Evolutionary conservation across 2,888 invertebrate genomes (phyloP).

Genomic region (Noctuana brunneofusca): DNA sequence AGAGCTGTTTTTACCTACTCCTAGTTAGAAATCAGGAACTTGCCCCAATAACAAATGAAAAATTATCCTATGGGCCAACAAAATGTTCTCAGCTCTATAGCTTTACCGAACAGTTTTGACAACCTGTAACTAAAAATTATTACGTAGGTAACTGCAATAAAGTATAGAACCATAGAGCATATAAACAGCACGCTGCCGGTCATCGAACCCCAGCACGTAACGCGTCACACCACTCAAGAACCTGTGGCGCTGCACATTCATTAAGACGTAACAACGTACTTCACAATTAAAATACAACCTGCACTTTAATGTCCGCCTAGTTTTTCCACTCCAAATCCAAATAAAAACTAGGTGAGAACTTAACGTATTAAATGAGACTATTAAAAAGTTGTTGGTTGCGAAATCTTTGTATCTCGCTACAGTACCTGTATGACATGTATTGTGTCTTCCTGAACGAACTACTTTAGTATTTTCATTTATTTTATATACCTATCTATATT

Average conservation of each 20-base stretch:
- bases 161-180: neutral
- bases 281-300: constrained; percentile 25
- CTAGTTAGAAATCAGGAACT: too few relatives aligned
- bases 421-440: too few relatives aligned
- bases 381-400: neutral
- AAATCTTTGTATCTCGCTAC: neutral
- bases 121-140: constrained; percentile 2
- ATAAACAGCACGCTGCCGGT: constrained; percentile 58
- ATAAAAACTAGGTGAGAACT: constrained; percentile 7
- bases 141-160: constrained; percentile 12
- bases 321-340: constrained; percentile 29
- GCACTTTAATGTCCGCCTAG: constrained; percentile 19
- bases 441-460: too few relatives aligned
- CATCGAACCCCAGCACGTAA: constrained; percentile 61
- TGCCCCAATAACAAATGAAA: too few relatives aligned
- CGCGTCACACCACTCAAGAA: constrained; percentile 41
- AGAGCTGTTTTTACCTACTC: too few relatives aligned
- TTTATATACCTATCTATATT: too few relatives aligned
- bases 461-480: too few relatives aligned
- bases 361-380: neutral
- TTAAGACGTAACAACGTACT: constrained; percentile 31
- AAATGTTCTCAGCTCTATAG: too few relatives aligned
- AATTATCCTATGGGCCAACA: too few relatives aligned
- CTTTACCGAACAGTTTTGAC: too few relatives aligned
- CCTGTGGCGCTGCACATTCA: constrained; percentile 37